phyloP scores from a whole-genome alignment of 1,140 invertebrate species.

The Trichomalopsis sarcophagae region DNA sequence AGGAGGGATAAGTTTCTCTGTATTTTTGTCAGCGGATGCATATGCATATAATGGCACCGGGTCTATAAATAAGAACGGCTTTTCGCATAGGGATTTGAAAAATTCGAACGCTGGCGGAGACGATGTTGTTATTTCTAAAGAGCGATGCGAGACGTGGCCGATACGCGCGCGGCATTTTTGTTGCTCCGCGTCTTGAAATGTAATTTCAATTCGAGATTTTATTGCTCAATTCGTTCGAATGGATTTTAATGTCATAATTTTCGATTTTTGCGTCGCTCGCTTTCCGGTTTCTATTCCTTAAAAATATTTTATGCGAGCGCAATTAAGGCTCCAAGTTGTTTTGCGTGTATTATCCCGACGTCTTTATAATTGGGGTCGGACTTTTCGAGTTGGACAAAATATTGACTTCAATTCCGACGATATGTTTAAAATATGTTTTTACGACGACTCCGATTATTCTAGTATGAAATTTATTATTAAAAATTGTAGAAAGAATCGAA shows the following conservation, averaged over 20 bases:
- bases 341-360: background rate
- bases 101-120: background rate
- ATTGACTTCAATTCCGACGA: too few species aligned
- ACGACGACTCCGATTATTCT: too few species aligned
- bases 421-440: too few species aligned
- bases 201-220: background rate
- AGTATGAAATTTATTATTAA: too few species aligned
- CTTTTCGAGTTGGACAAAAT: too few species aligned
- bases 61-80: constrained; percentile 20
- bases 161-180: background rate
- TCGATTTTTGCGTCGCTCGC: background rate
- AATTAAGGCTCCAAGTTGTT: background rate
- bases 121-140: background rate
- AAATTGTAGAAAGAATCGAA: too few species aligned
- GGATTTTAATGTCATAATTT: background rate
- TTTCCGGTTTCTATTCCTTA: background rate
- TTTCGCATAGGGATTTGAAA: constrained; percentile 4
- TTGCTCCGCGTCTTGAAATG: background rate
- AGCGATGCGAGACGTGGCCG: too few species aligned
- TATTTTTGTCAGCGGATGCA: background rate
- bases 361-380: background rate
- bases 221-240: background rate
- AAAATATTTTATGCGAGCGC: background rate
- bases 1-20: background rate
- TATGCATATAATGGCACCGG: constrained; percentile 9